phyloP scores from a whole-genome alignment of 2,113 vertebrate species.

The Macrotis lagotis region DNA sequence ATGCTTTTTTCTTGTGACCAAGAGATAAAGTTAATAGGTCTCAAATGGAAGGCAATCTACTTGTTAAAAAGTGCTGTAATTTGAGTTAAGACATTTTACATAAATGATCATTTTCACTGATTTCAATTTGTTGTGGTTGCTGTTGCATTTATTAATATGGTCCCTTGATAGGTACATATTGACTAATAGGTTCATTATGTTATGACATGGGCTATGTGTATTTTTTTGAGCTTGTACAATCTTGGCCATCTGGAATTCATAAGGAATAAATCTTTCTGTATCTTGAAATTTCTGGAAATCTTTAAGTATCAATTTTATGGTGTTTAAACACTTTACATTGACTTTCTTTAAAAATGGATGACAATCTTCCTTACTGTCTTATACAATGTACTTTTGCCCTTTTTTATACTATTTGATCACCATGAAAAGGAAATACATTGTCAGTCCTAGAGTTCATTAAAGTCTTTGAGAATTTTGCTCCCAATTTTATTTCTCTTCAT shows the following conservation, averaged over 20 bases:
- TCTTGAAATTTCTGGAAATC: not conserved
- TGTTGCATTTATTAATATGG: too few species aligned
- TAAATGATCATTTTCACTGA: not conserved
- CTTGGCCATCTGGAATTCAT: not conserved
- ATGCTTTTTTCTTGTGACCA: not conserved
- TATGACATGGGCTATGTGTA: not conserved
- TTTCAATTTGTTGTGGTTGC: not conserved
- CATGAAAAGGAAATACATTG: not conserved
- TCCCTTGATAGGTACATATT: not conserved
- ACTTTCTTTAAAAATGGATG: not conserved
- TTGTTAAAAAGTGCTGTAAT: not conserved
- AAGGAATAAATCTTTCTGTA: not conserved
- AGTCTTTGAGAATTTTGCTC: not conserved
- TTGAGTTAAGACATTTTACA: not conserved
- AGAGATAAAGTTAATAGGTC: not conserved
- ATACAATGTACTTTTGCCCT: not conserved
- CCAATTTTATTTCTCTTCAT: not conserved
- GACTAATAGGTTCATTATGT: not conserved
- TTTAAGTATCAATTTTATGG: not conserved
- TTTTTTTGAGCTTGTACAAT: not conserved
- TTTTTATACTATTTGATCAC: not conserved
- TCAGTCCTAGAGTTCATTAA: not conserved
- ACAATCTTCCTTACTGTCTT: not conserved
- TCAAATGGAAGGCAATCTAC: fast-evolving
- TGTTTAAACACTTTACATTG: not conserved